A percentile compares a stretch with the other conserved stretches of the same genome.
Evolutionary conservation across 2,888 invertebrate species (phyloP).

Genomic region (Clistopyga incitator): DNA sequence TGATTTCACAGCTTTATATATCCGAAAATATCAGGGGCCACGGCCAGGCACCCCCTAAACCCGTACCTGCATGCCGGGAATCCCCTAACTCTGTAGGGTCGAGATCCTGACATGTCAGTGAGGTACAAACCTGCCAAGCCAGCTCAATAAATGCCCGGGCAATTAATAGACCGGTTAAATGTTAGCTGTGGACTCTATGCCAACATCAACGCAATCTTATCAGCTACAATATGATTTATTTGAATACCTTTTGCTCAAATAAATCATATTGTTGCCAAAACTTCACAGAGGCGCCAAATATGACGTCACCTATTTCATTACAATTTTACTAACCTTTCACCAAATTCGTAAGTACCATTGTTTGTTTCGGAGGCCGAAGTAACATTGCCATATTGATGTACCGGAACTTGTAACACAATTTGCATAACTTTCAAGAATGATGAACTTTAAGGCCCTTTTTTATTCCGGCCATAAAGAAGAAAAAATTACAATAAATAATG

Average conservation of each 20-base stretch:
- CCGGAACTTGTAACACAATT: no score
- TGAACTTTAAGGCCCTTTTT: no score
- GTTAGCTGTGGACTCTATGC: neutral
- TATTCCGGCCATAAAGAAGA: no score
- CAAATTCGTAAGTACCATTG: neutral
- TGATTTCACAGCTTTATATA: no score
- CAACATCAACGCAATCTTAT: slow-evolving; percentile 7
- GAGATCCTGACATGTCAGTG: neutral
- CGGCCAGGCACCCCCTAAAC: no score
- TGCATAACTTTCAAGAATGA: no score
- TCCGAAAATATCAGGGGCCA: no score
- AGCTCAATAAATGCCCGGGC: slow-evolving; percentile 5
- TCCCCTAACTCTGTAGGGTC: neutral
- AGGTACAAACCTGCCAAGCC: slow-evolving; percentile 4
- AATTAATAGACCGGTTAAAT: neutral
- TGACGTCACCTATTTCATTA: neutral
- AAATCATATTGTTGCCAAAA: neutral
- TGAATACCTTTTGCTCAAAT: neutral
- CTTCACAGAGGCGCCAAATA: neutral
- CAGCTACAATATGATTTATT: neutral
- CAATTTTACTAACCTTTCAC: neutral
- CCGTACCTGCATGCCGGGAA: no score
- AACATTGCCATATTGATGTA: no score
- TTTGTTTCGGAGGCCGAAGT: no score
- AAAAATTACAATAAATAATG: no score